Evolutionary conservation across 1,140 invertebrate species (phyloP).

Genomic region (Diachasma alloeum): DNA sequence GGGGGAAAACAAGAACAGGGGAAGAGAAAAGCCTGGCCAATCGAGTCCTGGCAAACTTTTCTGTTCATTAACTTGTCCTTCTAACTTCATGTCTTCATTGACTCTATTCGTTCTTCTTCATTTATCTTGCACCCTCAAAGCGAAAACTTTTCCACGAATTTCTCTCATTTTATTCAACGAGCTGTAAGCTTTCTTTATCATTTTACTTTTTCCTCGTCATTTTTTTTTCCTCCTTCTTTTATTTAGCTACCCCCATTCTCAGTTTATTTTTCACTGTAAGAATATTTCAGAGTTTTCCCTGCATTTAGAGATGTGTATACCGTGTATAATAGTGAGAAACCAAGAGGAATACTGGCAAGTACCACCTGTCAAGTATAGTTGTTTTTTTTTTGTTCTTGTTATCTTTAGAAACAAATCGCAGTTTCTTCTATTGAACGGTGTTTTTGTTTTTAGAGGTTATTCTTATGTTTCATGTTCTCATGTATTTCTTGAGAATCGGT

Average conservation of each 20-base stretch:
- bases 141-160: not conserved
- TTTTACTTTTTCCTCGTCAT: not conserved
- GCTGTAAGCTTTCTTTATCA: not conserved
- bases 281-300: not conserved
- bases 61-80: conserved; percentile 7
- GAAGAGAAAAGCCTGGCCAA: not conserved
- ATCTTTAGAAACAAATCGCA: not conserved
- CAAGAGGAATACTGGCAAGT: not conserved
- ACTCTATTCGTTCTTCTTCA: conserved; percentile 4
- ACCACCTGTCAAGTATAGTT: not conserved
- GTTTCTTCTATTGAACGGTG: not conserved
- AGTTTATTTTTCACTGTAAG: not conserved
- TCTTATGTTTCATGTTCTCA: not conserved
- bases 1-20: too few relatives aligned
- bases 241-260: not conserved
- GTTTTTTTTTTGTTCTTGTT: not conserved
- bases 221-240: not conserved
- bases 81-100: conserved; percentile 4
- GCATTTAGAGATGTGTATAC: conserved; percentile 7
- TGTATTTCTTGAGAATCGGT: not conserved
- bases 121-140: conserved; percentile 10
- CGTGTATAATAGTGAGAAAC: conserved; percentile 5
- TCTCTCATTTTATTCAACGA: not conserved
- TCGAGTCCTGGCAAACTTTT: conserved; percentile 5
- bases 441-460: not conserved